phyloP scores from a whole-genome alignment of 2,888 invertebrate genomes.

The Adineta ricciae region DNA sequence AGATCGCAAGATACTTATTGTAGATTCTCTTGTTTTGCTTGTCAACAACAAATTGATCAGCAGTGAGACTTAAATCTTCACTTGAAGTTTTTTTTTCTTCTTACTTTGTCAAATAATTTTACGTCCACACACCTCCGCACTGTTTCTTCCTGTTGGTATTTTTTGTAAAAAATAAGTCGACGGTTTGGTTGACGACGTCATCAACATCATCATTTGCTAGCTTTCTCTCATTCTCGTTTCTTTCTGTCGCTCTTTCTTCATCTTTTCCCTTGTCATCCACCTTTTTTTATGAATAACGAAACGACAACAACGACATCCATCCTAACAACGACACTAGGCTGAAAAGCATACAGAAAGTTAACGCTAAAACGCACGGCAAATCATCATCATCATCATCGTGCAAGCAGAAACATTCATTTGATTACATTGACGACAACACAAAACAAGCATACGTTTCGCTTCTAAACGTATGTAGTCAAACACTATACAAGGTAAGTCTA shows the following conservation, averaged over 20 bases:
- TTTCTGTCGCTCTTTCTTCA: neutral
- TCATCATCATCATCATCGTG: neutral
- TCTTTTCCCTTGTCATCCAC: neutral
- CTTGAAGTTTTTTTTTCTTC: neutral
- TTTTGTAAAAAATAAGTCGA: neutral
- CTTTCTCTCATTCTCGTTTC: neutral
- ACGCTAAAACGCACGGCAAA: neutral
- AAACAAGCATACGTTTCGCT: neutral
- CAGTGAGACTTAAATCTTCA: neutral
- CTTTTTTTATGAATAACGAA: neutral
- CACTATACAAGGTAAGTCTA: neutral
- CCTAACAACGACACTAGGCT: neutral
- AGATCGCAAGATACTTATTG: neutral
- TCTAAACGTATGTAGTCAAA: neutral
- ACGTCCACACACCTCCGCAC: neutral
- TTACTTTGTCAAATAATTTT: neutral
- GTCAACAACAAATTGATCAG: neutral
- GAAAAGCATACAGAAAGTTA: neutral
- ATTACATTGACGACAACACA: neutral
- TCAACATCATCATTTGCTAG: neutral
- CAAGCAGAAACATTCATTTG: neutral
- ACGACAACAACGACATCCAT: neutral
- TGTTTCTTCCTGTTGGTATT: neutral
- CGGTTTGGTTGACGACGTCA: neutral
- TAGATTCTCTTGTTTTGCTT: neutral